A percentile compares a stretch with the other conserved stretches of the same genome.
phyloP scores from a whole-genome alignment of 2,113 vertebrate species.

The Eublepharis macularius region DNA sequence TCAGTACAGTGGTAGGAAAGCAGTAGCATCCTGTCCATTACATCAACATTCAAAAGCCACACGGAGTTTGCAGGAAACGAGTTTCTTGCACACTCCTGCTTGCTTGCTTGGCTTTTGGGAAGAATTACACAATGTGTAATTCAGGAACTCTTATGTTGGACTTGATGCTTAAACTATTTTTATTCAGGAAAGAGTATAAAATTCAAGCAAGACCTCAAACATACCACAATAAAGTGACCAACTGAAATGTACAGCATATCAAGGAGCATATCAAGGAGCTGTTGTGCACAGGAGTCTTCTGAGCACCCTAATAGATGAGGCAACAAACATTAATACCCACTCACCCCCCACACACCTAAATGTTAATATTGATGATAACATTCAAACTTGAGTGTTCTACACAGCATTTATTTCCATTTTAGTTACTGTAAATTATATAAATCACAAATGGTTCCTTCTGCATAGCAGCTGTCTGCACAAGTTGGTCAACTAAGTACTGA shows the following conservation, averaged over 20 bases:
- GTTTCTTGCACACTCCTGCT: background rate
- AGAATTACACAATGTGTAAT: background rate
- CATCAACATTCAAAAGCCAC: background rate
- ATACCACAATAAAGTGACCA: background rate
- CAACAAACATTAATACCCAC: slow-evolving; percentile 25
- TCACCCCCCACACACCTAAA: slow-evolving; percentile 25
- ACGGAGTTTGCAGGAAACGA: background rate
- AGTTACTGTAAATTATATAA: slow-evolving; percentile 75
- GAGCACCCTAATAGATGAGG: background rate
- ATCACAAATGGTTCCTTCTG: slow-evolving; percentile 69
- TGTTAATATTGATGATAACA: slow-evolving; percentile 55
- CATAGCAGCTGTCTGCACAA: slow-evolving; percentile 66
- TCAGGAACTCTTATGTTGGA: background rate
- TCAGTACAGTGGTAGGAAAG: no score
- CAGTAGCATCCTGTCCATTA: no score
- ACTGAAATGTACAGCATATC: background rate
- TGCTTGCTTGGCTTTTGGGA: background rate
- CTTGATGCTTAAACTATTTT: background rate
- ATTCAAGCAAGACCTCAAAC: no score
- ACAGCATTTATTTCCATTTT: slow-evolving; percentile 76
- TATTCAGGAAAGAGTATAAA: background rate
- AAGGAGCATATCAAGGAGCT: background rate
- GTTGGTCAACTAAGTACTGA: slow-evolving; percentile 61
- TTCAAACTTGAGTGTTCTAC: slow-evolving; percentile 61
- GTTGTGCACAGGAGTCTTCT: background rate